Percentiles rank a stretch among this genome's conserved stretches.
These are phyloP conservation scores for Pomatostomus ruficeps DNA, from an alignment of 2,113 vertebrate species.

Conservation along the genomic window DNA sequence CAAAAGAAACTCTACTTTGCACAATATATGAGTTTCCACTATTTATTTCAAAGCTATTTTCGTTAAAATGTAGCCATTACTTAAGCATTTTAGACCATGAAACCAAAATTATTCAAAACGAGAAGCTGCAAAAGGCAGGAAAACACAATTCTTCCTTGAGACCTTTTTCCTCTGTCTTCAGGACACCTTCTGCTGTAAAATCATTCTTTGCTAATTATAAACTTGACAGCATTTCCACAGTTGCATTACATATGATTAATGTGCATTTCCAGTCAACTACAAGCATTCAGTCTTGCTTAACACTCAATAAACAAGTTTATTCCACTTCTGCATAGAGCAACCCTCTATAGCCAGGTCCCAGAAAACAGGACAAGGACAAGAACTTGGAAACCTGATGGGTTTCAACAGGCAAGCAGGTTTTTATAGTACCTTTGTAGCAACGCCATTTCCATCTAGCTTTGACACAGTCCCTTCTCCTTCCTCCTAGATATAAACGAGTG, in stretches of 20 bases:
- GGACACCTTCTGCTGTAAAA: background rate
- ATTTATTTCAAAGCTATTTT: background rate
- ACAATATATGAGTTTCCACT: background rate
- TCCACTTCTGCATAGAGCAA: background rate
- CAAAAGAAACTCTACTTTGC: background rate
- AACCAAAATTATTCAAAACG: background rate
- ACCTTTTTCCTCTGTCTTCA: background rate
- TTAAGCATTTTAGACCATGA: background rate
- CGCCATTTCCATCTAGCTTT: background rate
- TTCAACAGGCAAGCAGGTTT: background rate
- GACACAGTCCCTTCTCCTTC: background rate
- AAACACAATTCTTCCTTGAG: background rate
- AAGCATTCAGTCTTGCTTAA: background rate
- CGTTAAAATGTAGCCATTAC: background rate
- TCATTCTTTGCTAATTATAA: background rate
- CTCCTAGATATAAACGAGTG: slow-evolving; percentile 93
- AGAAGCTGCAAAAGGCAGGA: background rate
- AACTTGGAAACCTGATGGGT: background rate
- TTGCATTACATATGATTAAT: background rate
- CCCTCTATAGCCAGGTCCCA: background rate
- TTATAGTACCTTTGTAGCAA: background rate
- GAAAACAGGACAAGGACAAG: background rate
- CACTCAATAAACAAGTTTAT: background rate
- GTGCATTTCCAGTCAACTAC: background rate
- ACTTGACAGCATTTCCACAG: background rate